Base-by-base conservation (phyloP, 2,888 invertebrate genomes). In the Apotomis turbidana region DNA sequence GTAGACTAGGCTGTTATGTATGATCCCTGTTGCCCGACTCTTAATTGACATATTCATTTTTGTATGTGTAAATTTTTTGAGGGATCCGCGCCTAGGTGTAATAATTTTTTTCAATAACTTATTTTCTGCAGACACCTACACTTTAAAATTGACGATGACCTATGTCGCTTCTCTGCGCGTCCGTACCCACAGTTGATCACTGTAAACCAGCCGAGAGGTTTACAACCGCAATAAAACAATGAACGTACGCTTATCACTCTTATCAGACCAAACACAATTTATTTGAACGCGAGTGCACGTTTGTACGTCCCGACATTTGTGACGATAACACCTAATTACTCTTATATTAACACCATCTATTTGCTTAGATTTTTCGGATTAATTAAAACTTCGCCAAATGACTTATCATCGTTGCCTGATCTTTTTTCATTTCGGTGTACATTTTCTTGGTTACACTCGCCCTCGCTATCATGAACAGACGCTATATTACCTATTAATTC, bases 181-280 rank as follows among this genome's bases (percentile, higher is more conserved):
- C 75, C 82, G 83, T 41, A 76, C 74, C 10, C 70, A 66, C 74
- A 76, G 80, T 78, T 77, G 81, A 77, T 78, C 79, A 78, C 70
- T 75, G 78, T 78, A 77, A 78, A 79, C 75, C 77, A 76, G 76
- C 78, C 74, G 77, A 80, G 83, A 81, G 80, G 79, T 88, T 87
- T 87, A 88, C 87, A 85, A 82, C 90, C 85, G 84, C 89, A 90
- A 91, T 93, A 92, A 93, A 93, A 92, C 93, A 91, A 93, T 92
- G 89, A 89, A 86, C 85, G 84, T 79, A 52, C 71, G 80, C 87
- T 92, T 93, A 92, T 92, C 92, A 88, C 82, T 79, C 84, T 88
- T 90, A 90, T 90, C 90, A 90, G 85, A 86, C 80, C 90, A 90
- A 90, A 90, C 89, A 90, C 87, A 81, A 86, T 88, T 85, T 90